Conservation (phyloP, 2,797 vertebrate genomes). For the Syndactyla subalaris region DNA sequence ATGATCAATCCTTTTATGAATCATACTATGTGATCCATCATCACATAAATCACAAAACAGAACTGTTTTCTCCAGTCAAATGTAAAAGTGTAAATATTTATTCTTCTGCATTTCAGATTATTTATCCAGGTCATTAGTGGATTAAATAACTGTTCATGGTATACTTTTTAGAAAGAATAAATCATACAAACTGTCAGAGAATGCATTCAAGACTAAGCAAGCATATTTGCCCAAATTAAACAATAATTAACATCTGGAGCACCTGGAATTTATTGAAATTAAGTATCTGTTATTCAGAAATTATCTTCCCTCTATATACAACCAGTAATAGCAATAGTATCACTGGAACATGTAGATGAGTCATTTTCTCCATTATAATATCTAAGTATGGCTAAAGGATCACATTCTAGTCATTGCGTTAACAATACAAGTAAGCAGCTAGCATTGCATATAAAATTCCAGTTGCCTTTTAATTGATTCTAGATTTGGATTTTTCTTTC, state of each 20-base stretch:
- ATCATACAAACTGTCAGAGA: not conserved
- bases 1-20: not conserved
- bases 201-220: not conserved
- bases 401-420: not conserved
- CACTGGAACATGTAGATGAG: not conserved
- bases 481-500: not conserved
- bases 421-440: not conserved
- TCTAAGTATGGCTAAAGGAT: not conserved
- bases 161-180: not conserved
- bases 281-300: not conserved
- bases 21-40: not conserved
- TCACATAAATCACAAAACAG: not conserved
- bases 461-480: not conserved
- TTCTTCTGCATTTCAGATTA: not conserved
- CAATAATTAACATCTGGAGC: not conserved
- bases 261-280: not conserved
- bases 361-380: not conserved
- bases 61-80: not conserved
- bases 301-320: not conserved
- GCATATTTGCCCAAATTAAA: not conserved
- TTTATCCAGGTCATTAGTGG: not conserved
- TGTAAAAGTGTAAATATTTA: not conserved
- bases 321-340: not conserved
- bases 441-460: not conserved
- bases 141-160: not conserved